Conservation (phyloP, 2,797 vertebrate genomes). For the Melanotaenia maccullochi region DNA sequence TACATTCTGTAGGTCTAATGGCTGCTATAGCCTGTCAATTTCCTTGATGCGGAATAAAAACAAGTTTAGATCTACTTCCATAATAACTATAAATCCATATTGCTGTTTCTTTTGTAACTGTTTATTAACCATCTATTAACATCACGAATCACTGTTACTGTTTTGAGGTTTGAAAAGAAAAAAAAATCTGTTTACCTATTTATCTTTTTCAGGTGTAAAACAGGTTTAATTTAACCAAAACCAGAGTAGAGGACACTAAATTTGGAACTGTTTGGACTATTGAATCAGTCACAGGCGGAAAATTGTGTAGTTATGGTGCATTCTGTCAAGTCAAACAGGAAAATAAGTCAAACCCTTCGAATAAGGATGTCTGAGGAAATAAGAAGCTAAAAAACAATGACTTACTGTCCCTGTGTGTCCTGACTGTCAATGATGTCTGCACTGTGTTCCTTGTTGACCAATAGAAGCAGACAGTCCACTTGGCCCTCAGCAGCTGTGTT, state of each 20-base stretch:
- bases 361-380: not conserved
- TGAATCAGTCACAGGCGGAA: not conserved
- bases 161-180: not conserved
- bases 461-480: constrained; percentile 92
- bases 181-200: too few relatives aligned
- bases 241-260: too few relatives aligned
- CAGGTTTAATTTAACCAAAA: too few relatives aligned
- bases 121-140: not conserved
- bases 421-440: constrained; percentile 88
- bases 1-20: not conserved
- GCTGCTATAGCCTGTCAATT: not conserved
- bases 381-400: constrained; percentile 35
- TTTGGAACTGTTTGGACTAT: not conserved
- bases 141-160: not conserved
- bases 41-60: too few relatives aligned
- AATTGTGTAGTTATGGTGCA: not conserved
- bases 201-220: too few relatives aligned
- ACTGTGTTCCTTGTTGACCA: constrained; percentile 89
- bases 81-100: not conserved
- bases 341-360: not conserved
- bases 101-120: not conserved
- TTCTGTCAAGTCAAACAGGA: not conserved
- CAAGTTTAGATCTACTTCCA: too few relatives aligned
- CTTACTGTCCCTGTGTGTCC: constrained; percentile 91
- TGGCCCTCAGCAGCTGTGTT: constrained; percentile 91